Conservation (phyloP, 2,797 vertebrate genomes). For the Rhynchotus rufescens region DNA sequence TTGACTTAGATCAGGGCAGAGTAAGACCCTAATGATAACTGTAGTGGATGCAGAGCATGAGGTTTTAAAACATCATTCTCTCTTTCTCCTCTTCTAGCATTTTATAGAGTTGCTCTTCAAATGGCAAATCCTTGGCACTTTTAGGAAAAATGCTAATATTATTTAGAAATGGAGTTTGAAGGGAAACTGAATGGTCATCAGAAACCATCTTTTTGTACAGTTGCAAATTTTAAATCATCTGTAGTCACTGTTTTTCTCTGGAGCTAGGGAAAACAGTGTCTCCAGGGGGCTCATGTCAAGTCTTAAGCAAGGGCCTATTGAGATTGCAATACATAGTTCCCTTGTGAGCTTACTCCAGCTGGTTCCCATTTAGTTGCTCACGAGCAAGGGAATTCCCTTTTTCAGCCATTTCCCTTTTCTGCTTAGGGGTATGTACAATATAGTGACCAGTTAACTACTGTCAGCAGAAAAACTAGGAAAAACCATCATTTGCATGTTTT, state of each 20-base stretch:
- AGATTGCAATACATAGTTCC: neutral
- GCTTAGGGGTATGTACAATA: neutral
- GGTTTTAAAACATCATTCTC: neutral
- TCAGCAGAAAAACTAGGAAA: too few species aligned
- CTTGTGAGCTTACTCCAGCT: accelerated
- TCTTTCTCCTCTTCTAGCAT: neutral
- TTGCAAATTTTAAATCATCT: neutral
- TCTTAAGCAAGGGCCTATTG: neutral
- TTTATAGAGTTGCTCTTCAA: neutral
- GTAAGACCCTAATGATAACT: neutral
- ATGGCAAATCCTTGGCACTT: neutral
- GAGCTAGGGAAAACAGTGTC: neutral
- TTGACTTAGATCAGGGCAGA: neutral
- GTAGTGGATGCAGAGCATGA: neutral
- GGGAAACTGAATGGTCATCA: neutral
- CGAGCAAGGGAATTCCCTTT: neutral
- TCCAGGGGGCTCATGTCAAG: accelerated
- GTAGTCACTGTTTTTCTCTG: neutral
- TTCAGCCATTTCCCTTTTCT: neutral
- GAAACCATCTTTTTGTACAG: neutral
- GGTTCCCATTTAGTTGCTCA: neutral
- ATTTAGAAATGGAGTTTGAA: neutral
- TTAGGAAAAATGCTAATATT: neutral
- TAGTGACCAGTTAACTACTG: neutral
- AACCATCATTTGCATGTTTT: neutral